Percentiles rank a stretch among this genome's conserved stretches.
phyloP scores from a whole-genome alignment of 2,888 invertebrate genomes.

The Nomada lathburiana region DNA sequence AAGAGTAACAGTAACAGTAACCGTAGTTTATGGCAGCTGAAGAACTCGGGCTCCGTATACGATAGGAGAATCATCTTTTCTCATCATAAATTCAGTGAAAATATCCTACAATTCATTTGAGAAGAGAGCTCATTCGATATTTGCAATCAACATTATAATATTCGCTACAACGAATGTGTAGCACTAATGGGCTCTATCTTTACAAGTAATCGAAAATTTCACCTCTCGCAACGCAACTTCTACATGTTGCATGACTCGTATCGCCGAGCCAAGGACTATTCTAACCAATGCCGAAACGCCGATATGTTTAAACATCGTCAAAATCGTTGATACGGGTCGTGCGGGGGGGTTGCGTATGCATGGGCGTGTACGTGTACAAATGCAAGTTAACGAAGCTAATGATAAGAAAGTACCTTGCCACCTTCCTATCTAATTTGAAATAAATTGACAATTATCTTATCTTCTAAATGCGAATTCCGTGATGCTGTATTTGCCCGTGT shows the following conservation, averaged over 20 bases:
- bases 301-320: too few relatives aligned
- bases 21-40: background rate
- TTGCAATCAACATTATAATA: background rate
- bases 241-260: too few relatives aligned
- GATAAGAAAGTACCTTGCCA: background rate
- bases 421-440: slow-evolving; percentile 11
- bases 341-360: too few relatives aligned
- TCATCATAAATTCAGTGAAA: background rate
- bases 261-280: too few relatives aligned
- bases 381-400: too few relatives aligned
- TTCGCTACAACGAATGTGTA: too few relatives aligned
- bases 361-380: too few relatives aligned
- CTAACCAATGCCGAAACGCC: too few relatives aligned
- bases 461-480: slow-evolving; percentile 5
- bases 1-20: background rate
- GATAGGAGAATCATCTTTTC: background rate
- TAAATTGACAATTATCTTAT: slow-evolving; percentile 31
- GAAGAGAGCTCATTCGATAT: background rate
- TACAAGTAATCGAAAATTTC: too few relatives aligned
- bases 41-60: background rate
- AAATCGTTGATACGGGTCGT: too few relatives aligned
- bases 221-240: too few relatives aligned
- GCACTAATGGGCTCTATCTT: too few relatives aligned
- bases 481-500: background rate
- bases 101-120: background rate